A percentile compares a stretch with the other conserved stretches of the same genome.
Evolutionary conservation across 2,113 vertebrate species (phyloP).

Genomic region (Tetrax tetrax): DNA sequence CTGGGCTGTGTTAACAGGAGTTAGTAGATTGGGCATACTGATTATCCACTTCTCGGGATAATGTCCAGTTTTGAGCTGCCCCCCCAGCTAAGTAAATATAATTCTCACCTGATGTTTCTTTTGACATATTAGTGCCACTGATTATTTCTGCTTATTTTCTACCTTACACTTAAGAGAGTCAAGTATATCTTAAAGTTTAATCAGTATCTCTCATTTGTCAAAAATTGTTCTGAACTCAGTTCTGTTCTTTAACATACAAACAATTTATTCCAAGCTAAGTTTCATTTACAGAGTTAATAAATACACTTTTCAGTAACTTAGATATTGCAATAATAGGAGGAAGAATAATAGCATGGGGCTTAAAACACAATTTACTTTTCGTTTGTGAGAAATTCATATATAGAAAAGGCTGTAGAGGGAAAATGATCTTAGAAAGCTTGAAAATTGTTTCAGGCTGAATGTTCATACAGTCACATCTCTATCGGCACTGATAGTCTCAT

Average conservation of each 20-base stretch:
- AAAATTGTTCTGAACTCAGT: not conserved
- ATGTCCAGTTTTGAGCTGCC: not conserved
- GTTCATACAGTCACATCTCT: not conserved
- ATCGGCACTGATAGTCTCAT: not conserved
- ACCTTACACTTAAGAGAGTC: not conserved
- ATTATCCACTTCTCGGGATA: not conserved
- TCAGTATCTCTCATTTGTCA: not conserved
- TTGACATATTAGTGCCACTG: not conserved
- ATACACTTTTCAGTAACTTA: not conserved
- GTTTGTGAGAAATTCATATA: not conserved
- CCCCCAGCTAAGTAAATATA: not conserved
- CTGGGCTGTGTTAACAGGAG: not conserved
- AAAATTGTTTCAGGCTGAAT: not conserved
- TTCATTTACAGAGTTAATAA: not conserved
- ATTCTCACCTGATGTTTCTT: not conserved
- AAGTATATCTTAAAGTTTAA: not conserved
- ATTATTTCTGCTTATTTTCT: not conserved
- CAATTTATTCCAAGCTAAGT: not conserved
- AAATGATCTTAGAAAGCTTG: not conserved
- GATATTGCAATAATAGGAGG: not conserved
- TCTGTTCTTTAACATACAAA: not conserved
- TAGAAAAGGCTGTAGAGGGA: not conserved
- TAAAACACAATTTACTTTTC: not conserved
- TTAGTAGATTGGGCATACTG: not conserved
- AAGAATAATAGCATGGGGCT: not conserved